A percentile compares a stretch with the other conserved stretches of the same genome.
Evolutionary conservation across 2,113 vertebrate genomes (phyloP).

Genomic region (Semicossyphus pulcher): DNA sequence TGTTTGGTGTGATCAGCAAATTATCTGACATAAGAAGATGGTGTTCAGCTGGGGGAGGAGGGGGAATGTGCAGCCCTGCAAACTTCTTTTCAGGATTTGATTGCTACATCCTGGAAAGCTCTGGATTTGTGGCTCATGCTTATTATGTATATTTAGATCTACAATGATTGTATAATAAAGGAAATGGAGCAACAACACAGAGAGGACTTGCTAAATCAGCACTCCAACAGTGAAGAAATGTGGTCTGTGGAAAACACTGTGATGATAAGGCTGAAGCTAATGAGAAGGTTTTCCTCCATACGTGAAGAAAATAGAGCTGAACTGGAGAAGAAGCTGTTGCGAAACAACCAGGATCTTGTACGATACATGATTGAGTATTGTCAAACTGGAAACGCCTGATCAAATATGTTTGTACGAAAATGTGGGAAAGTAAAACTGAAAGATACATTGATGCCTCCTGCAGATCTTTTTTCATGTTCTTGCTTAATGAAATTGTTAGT

Average conservation of each 20-base stretch:
- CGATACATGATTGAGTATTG: no score
- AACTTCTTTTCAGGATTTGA: not conserved
- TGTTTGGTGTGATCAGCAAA: slow-evolving; percentile 35
- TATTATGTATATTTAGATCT: not conserved
- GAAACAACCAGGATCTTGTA: no score
- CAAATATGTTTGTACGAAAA: no score
- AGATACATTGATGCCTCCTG: no score
- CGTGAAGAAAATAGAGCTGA: no score
- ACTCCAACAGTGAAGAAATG: not conserved
- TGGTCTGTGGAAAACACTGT: not conserved
- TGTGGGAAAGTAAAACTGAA: no score
- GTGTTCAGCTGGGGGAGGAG: not conserved
- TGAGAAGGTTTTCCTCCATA: not conserved
- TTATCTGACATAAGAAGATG: not conserved
- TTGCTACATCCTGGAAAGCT: not conserved
- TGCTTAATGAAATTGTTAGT: no score
- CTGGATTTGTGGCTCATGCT: not conserved
- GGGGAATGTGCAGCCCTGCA: not conserved
- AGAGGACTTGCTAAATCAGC: not conserved
- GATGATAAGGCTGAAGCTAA: not conserved
- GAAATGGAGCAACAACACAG: not conserved
- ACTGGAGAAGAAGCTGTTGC: no score
- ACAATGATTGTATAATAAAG: not conserved
- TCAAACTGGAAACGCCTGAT: no score
- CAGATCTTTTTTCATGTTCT: no score